Conservation (phyloP, 2,113 vertebrate species). For the Acanthisitta chloris region DNA sequence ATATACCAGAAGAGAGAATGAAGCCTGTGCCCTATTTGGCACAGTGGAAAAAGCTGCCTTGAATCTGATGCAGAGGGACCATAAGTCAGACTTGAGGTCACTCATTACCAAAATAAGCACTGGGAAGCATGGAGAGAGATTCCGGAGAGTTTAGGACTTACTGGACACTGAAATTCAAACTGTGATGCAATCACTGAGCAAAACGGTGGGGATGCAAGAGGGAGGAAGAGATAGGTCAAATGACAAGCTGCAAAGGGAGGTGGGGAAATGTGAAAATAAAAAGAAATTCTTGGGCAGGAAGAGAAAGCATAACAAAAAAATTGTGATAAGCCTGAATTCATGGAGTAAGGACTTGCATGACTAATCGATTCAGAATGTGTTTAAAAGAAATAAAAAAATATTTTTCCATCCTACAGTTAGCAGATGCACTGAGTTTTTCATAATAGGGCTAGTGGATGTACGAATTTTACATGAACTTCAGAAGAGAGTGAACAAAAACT, state of each 20-base stretch:
- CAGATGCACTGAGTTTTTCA: not conserved
- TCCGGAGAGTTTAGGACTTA: not conserved
- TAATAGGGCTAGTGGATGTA: rapidly evolving
- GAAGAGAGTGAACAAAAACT: not conserved
- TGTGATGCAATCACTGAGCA: not conserved
- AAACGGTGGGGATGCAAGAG: not conserved
- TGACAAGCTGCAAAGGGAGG: not conserved
- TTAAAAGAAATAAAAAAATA: not conserved
- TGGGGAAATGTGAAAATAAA: not conserved
- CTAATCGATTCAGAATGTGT: not conserved
- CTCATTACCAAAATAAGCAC: not conserved
- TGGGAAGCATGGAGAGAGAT: not conserved
- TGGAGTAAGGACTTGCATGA: not conserved
- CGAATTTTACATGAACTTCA: not conserved
- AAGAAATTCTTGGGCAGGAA: not conserved
- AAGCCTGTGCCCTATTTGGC: not conserved
- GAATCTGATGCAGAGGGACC: not conserved
- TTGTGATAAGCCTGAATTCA: not conserved
- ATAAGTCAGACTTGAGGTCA: not conserved
- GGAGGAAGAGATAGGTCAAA: rapidly evolving
- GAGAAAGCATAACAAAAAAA: not conserved
- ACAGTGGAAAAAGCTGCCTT: not conserved
- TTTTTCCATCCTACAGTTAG: not conserved
- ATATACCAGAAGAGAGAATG: not conserved
- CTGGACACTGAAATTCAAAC: not conserved